Conservation (phyloP, 2,888 invertebrate genomes). For the Aphrophora alni region DNA sequence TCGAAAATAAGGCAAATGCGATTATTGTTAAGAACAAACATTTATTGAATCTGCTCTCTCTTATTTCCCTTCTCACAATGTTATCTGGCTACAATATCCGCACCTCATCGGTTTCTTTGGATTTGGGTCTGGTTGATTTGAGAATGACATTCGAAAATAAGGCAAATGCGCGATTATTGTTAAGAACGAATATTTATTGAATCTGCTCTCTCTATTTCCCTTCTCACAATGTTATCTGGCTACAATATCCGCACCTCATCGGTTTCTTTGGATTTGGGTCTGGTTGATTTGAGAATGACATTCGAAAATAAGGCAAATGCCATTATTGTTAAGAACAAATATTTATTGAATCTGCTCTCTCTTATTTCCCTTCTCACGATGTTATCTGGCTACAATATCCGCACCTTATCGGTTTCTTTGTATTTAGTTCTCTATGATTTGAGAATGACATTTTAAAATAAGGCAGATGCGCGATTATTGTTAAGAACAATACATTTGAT, state of each 20-base stretch:
- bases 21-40: neutral
- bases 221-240: neutral
- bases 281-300: no score
- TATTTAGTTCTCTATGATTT: no score
- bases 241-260: neutral
- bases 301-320: neutral
- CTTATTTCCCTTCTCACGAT: neutral
- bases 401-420: neutral
- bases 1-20: neutral
- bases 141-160: neutral
- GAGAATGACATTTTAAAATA: neutral
- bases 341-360: neutral
- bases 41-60: neutral
- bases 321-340: neutral
- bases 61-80: neutral
- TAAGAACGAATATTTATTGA: neutral
- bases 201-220: neutral
- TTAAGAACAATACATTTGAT: neutral
- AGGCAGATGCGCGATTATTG: no score
- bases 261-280: no score
- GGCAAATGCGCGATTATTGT: neutral
- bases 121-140: neutral
- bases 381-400: neutral
- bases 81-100: neutral
- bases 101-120: neutral